Conservation (phyloP, 2,113 vertebrate genomes). For the Sclerurus mexicanus region DNA sequence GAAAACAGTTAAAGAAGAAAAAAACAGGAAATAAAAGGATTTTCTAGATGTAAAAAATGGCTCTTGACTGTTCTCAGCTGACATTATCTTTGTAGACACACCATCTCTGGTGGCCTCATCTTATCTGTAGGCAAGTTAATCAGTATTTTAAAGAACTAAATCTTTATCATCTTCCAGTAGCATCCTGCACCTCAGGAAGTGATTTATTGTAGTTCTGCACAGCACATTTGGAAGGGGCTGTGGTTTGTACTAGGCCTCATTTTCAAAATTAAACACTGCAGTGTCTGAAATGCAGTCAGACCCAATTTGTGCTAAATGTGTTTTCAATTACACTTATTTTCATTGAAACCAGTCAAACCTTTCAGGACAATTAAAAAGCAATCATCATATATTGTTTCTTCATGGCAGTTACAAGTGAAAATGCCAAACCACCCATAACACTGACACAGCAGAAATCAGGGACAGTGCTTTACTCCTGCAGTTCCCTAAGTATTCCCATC, state of each 20-base stretch:
- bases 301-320: neutral
- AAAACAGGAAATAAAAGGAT: neutral
- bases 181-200: neutral
- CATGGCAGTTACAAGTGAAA: neutral
- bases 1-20: neutral
- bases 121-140: neutral
- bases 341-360: neutral
- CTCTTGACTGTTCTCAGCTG: neutral
- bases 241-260: neutral
- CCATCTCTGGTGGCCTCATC: neutral
- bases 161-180: neutral
- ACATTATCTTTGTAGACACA: neutral
- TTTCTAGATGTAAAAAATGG: neutral
- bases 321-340: neutral
- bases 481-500: neutral
- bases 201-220: neutral
- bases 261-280: neutral
- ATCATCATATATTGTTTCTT: neutral
- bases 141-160: neutral
- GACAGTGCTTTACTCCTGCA: neutral
- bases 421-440: neutral
- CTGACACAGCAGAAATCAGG: neutral
- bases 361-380: neutral
- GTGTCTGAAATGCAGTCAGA: neutral
- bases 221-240: neutral